A percentile compares a stretch with the other conserved stretches of the same genome.
These are phyloP conservation scores for Drosophila neonasuta DNA, from an alignment of 2,888 invertebrate species.

Conservation along the genomic window DNA sequence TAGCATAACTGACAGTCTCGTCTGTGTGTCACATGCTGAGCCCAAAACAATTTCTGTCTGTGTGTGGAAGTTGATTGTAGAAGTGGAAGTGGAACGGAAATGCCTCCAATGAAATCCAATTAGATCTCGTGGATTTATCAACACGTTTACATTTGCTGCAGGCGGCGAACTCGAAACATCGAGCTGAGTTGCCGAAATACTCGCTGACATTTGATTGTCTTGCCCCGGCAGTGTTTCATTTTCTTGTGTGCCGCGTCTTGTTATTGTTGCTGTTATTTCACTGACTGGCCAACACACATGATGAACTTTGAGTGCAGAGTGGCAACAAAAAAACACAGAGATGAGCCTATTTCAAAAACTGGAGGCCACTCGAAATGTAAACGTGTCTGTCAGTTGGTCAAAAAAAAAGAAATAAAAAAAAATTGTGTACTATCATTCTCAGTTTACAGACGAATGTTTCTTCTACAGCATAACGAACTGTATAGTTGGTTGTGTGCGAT, in stretches of 20 bases:
- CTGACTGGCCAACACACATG: conserved; percentile 57
- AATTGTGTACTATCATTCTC: conserved; percentile 55
- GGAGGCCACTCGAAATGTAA: conserved; percentile 49
- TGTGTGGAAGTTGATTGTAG: neutral
- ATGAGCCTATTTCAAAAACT: conserved; percentile 26
- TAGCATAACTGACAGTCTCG: conserved; percentile 1
- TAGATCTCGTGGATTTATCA: conserved; percentile 66
- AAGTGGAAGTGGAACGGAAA: neutral
- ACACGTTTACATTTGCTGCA: conserved; percentile 52
- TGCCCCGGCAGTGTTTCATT: conserved; percentile 44
- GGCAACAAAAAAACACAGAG: conserved; percentile 14
- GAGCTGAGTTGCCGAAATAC: conserved; percentile 57
- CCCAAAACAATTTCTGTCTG: conserved; percentile 22
- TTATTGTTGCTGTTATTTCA: conserved; percentile 27
- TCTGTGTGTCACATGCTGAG: neutral
- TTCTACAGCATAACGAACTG: conserved; percentile 30
- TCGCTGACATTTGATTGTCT: conserved; percentile 70
- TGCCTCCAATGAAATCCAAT: conserved; percentile 66
- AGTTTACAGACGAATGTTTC: conserved; percentile 57
- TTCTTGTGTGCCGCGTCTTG: neutral
- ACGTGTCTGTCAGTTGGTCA: conserved; percentile 48
- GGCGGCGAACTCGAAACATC: neutral
- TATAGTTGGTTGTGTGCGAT: conserved; percentile 34
- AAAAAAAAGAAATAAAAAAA: conserved; percentile 26
- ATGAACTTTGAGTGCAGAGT: conserved; percentile 52